phyloP scores from a whole-genome alignment of 1,140 invertebrate genomes.

The Drosophila gunungcola region DNA sequence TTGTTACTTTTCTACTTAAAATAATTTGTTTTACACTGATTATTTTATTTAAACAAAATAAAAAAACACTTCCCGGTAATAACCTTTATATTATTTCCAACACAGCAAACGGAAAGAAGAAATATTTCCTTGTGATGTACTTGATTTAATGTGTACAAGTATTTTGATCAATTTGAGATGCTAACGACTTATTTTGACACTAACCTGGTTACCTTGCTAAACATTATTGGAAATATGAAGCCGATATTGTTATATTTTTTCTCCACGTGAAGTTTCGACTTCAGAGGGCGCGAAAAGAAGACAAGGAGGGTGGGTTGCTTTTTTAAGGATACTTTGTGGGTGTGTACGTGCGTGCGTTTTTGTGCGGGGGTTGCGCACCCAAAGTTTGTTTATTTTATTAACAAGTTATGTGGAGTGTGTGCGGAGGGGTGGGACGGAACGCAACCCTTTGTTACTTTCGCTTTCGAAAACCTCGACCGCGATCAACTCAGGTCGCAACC shows the following conservation, averaged over 20 bases:
- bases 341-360: conserved; percentile 36
- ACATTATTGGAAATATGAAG: neutral
- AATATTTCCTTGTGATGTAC: no score
- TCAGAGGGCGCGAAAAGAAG: conserved; percentile 2
- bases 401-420: conserved; percentile 64
- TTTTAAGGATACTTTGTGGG: conserved; percentile 21
- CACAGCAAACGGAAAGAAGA: no score
- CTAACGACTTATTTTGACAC: neutral
- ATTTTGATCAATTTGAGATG: neutral
- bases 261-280: conserved; percentile 19
- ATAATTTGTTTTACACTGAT: no score
- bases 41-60: no score
- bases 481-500: conserved; percentile 54
- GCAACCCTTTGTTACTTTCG: conserved; percentile 60
- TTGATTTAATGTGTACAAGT: no score
- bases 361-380: conserved; percentile 48
- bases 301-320: conserved; percentile 9
- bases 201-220: neutral
- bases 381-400: conserved; percentile 81
- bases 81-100: no score
- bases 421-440: conserved; percentile 5
- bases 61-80: no score
- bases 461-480: conserved; percentile 41
- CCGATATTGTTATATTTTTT: conserved; percentile 2
- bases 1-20: no score